Base-by-base conservation (phyloP, 2,888 invertebrate genomes). In the Willowsia nigromaculata region DNA sequence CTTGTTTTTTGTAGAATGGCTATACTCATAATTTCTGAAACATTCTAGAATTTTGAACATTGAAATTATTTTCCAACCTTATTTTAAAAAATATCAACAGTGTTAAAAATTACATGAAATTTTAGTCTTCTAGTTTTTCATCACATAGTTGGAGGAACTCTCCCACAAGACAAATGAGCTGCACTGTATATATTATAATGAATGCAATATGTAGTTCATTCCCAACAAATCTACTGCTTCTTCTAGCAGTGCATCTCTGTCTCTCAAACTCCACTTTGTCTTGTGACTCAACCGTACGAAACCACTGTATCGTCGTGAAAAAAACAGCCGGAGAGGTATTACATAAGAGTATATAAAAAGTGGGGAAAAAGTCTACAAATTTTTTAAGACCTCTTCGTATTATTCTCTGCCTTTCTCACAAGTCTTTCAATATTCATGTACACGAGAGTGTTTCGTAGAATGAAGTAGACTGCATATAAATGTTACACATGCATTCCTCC, bases 361-460 rank as follows among this genome's bases (percentile, higher is more conserved):
- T 22, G 37, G n/a, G n/a, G 37, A 74, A 74, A 78, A 82, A 62
- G 50, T 65, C 68, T 83, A 83, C 84, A 71, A 68, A 68, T 83
- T 83, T 74, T 68, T 76, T 25, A 76, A 85, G 76, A 76, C 56
- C 40, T 43, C 50, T 6, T 13, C 84, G 43, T 53, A 25, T 59
- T 83, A 33, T 83, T 43, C 68, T 81, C 33, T 11, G 37, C 22
- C 27, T 50, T 27, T 7, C 71, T 62, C n/a, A 50, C 15, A 80
- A 47, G 30, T 74, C 59, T 76, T 85, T 85, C 85, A 85, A 85
- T 85, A 85, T 85, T 85, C 85, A 85, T 85, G 76, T 30, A 43
- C 27, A 30, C n/a, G 30, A 74, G 53, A 25, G 43, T 40, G 62
- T 40, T 76, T 76, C 30, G 6, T 1, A 59, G 53, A 15, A 82